Conservation (phyloP, 2,113 vertebrate species). For the Micronycteris hirsuta region DNA sequence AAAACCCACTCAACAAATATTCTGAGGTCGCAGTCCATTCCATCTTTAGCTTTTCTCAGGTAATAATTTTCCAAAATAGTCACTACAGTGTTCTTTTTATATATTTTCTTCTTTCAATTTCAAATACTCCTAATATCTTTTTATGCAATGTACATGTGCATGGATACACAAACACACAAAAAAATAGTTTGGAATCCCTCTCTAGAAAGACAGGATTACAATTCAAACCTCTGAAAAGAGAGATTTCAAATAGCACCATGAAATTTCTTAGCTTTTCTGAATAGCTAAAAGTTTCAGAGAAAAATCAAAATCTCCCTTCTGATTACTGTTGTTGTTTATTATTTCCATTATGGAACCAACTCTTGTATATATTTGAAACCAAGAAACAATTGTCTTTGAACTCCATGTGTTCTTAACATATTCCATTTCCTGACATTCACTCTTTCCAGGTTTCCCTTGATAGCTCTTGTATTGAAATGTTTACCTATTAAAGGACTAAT, state of each 20-base stretch:
- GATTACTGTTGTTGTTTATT: neutral
- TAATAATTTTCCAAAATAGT: neutral
- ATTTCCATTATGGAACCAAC: neutral
- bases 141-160: neutral
- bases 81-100: neutral
- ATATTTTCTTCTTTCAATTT: neutral
- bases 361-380: neutral
- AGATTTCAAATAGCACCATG: neutral
- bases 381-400: constrained; percentile 19
- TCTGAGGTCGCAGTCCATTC: neutral
- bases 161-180: neutral
- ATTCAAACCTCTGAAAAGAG: neutral
- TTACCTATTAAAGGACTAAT: neutral
- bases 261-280: neutral
- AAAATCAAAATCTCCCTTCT: neutral
- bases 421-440: constrained; percentile 11
- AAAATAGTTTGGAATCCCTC: neutral
- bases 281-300: neutral
- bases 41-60: neutral
- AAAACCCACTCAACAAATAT: neutral
- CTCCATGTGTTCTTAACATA: neutral
- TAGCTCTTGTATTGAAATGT: neutral
- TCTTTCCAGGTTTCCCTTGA: constrained; percentile 5
- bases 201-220: neutral
- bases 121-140: neutral